Conservation (phyloP, 2,888 invertebrate genomes). For the Exocentrus adspersus region DNA sequence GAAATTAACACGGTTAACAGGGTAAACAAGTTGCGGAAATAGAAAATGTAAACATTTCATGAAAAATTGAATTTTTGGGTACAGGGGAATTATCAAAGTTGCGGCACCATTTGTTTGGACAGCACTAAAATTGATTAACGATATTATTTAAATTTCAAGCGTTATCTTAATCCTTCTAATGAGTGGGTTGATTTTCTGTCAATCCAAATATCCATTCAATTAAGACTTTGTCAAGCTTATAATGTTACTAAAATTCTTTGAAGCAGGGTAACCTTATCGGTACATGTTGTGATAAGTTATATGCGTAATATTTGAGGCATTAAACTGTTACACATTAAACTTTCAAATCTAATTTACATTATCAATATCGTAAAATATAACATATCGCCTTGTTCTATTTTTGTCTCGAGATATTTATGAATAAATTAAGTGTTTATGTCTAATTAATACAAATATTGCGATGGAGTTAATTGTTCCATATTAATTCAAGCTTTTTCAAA, state of each 20-base stretch:
- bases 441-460: not conserved
- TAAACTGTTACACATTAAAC: too few species aligned
- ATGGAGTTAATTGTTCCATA: not conserved
- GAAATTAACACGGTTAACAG: not conserved
- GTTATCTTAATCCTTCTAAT: not conserved
- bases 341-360: too few species aligned
- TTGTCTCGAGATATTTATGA: not conserved
- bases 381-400: not conserved
- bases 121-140: too few species aligned
- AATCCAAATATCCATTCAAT: not conserved
- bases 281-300: not conserved
- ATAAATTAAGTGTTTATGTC: constrained; percentile 2
- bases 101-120: too few species aligned
- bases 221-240: not conserved
- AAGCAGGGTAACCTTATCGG: not conserved
- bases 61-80: not conserved
- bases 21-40: not conserved
- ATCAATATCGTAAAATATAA: too few species aligned
- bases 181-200: not conserved
- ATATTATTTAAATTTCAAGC: too few species aligned
- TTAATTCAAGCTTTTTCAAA: not conserved
- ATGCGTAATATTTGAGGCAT: too few species aligned
- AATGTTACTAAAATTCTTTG: not conserved
- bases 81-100: too few species aligned
- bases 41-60: not conserved